Evolutionary conservation across 2,888 invertebrate genomes (phyloP).

Genomic region (Orthonevra nobilis): DNA sequence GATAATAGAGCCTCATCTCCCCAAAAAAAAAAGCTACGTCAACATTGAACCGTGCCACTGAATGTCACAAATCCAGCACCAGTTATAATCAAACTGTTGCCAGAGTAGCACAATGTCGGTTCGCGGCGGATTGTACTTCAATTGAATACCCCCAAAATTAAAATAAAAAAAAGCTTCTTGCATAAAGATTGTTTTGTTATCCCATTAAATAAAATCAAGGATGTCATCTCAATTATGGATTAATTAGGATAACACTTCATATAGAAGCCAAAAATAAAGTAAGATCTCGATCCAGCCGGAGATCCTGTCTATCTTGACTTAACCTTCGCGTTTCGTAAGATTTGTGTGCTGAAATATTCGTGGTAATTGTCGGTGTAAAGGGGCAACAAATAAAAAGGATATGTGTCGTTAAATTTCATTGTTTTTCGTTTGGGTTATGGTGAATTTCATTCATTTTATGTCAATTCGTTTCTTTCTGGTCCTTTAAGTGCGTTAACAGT

Average conservation of each 20-base stretch:
- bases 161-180: constrained; percentile 45
- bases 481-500: constrained; percentile 17
- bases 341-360: constrained; percentile 10
- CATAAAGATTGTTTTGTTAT: constrained; percentile 31
- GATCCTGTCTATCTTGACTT: no score
- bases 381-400: constrained; percentile 21
- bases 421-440: constrained; percentile 25
- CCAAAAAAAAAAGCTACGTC: constrained; percentile 57
- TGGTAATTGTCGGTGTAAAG: background rate
- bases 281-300: no score
- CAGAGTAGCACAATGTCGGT: constrained; percentile 68
- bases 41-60: constrained; percentile 58
- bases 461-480: constrained; percentile 5
- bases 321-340: constrained; percentile 27
- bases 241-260: constrained; percentile 25
- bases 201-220: background rate
- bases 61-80: constrained; percentile 56
- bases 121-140: constrained; percentile 43
- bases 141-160: constrained; percentile 23
- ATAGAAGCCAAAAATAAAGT: no score
- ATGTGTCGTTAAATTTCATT: constrained; percentile 52
- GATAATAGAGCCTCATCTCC: no score
- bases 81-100: constrained; percentile 71
- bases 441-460: constrained; percentile 47
- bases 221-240: constrained; percentile 41